Evolutionary conservation across 2,797 vertebrate genomes (phyloP).

Genomic region (Pseudochaenichthys georgianus): DNA sequence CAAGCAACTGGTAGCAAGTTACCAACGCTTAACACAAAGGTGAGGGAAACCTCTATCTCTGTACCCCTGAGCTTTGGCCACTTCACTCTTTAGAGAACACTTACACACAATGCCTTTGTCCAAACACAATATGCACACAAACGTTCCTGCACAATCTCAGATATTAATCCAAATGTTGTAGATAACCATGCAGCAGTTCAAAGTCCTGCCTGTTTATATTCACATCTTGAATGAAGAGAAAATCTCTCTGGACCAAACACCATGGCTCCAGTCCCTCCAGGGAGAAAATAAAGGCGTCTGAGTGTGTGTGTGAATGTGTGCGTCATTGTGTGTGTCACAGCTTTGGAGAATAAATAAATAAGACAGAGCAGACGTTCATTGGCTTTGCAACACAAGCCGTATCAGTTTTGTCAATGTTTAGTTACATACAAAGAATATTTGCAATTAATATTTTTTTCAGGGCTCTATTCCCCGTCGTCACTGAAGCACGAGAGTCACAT

Average conservation of each 20-base stretch:
- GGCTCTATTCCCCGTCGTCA: slow-evolving; percentile 10
- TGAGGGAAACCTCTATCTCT: background rate
- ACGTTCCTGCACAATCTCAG: background rate
- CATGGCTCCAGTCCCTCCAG: slow-evolving; percentile 24
- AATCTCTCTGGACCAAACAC: slow-evolving; percentile 32
- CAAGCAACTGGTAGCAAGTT: background rate
- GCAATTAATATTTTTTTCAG: slow-evolving; percentile 27
- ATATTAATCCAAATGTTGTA: slow-evolving; percentile 17
- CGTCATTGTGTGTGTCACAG: slow-evolving; percentile 22
- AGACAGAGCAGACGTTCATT: slow-evolving; percentile 33
- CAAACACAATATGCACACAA: slow-evolving; percentile 13
- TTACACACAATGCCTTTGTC: background rate
- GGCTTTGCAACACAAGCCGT: slow-evolving; percentile 29
- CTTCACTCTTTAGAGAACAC: background rate
- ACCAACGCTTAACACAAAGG: background rate
- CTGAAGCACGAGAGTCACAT: slow-evolving; percentile 25
- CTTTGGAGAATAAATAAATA: slow-evolving; percentile 51
- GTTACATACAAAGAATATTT: slow-evolving; percentile 24
- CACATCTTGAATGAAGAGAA: slow-evolving; percentile 25
- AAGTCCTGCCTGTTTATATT: slow-evolving; percentile 20
- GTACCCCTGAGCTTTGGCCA: background rate
- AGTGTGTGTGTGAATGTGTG: slow-evolving; percentile 19
- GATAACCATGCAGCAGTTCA: slow-evolving; percentile 27
- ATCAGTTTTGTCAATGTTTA: slow-evolving; percentile 24
- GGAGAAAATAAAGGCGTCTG: slow-evolving; percentile 35